phyloP scores from a whole-genome alignment of 2,797 vertebrate species.

The Naso thynnoides region DNA sequence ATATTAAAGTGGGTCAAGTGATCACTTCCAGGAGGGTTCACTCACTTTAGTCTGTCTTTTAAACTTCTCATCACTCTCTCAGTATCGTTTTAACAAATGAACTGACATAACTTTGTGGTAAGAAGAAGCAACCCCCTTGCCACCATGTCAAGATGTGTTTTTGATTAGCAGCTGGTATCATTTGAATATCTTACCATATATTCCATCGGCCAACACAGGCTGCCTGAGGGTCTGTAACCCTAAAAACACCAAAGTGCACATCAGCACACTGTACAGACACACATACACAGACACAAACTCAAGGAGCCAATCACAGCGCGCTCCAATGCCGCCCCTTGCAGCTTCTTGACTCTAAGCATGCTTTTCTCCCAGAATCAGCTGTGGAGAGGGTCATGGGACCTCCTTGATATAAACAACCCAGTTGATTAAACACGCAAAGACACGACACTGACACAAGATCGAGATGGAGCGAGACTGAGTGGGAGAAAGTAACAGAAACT shows the following conservation, averaged over 20 bases:
- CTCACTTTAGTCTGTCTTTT: not conserved
- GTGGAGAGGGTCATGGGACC: conserved; percentile 66
- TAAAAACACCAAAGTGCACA: conserved; percentile 85
- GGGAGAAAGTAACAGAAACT: conserved; percentile 32
- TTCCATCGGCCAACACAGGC: conserved; percentile 81
- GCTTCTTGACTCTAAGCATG: conserved; percentile 72
- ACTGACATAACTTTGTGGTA: not conserved
- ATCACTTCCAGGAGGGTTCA: not conserved
- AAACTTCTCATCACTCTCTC: not conserved
- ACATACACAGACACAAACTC: conserved; percentile 40
- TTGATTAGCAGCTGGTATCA: conserved; percentile 41
- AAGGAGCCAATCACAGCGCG: conserved; percentile 56
- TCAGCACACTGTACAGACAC: conserved; percentile 66
- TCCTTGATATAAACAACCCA: conserved; percentile 37
- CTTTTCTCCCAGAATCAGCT: conserved; percentile 73
- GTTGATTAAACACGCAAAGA: conserved; percentile 52
- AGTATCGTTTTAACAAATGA: not conserved
- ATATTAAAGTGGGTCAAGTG: not conserved
- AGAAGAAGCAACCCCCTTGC: conserved; percentile 57
- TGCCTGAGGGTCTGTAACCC: conserved; percentile 78
- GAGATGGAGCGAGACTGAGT: conserved; percentile 21
- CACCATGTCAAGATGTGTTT: conserved; percentile 55
- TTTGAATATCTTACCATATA: conserved; percentile 84
- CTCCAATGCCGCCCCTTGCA: conserved; percentile 41
- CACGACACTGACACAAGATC: conserved; percentile 24